Conservation (phyloP, 2,888 invertebrate genomes). For the Meiosimyza decipiens region DNA sequence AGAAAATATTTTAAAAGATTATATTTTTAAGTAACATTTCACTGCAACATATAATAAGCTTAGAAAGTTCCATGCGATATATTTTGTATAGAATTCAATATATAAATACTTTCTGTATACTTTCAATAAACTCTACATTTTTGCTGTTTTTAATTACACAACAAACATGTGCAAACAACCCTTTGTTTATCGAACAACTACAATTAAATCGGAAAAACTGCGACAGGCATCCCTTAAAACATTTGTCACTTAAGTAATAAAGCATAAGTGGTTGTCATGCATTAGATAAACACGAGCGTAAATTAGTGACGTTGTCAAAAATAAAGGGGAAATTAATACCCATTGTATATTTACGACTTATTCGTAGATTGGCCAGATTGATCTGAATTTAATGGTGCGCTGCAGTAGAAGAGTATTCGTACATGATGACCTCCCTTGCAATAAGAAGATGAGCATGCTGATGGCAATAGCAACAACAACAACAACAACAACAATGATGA, state of each 20-base stretch:
- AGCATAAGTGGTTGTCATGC: constrained; percentile 29
- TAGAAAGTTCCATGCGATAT: not conserved
- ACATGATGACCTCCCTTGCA: constrained; percentile 5
- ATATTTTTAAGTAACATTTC: no score
- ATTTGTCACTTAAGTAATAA: constrained; percentile 25
- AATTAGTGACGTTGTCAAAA: constrained; percentile 1
- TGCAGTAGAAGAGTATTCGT: not conserved
- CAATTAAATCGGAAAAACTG: not conserved
- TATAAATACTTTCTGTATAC: no score
- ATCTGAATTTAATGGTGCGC: constrained; percentile 18
- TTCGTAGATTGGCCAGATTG: constrained; percentile 6
- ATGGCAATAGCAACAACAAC: not conserved
- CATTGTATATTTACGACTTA: not conserved
- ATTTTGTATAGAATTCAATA: no score
- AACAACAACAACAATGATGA: not conserved
- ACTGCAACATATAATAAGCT: no score
- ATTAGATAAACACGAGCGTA: constrained; percentile 5
- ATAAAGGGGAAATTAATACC: not conserved
- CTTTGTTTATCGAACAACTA: not conserved
- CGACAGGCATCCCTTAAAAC: constrained; percentile 7
- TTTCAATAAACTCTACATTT: no score
- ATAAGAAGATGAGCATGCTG: not conserved
- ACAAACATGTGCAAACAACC: constrained; percentile 8
- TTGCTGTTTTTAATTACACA: no score
- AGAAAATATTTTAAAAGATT: no score